Evolutionary conservation across 2,888 invertebrate species (phyloP).

Genomic region (Neoitamus cyanurus): DNA sequence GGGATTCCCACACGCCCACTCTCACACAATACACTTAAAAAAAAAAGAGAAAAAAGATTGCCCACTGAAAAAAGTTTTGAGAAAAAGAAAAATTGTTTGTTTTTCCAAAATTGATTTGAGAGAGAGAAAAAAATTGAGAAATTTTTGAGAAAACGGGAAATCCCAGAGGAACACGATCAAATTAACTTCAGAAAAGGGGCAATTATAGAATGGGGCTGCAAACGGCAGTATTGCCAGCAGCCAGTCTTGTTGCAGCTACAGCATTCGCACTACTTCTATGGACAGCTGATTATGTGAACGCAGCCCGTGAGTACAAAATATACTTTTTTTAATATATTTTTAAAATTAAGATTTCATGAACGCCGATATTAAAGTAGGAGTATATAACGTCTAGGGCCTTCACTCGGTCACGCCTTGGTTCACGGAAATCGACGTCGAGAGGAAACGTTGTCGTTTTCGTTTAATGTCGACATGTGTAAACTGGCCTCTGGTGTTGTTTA

Average conservation of each 20-base stretch:
- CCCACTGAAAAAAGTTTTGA: neutral
- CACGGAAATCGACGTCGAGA: neutral
- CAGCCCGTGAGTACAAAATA: constrained; percentile 65
- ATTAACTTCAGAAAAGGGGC: constrained; percentile 8
- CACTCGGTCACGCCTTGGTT: too few relatives aligned
- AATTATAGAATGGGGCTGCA: constrained; percentile 64
- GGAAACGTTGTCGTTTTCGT: neutral
- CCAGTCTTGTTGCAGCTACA: constrained; percentile 63
- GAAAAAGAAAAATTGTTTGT: neutral
- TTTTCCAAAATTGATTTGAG: neutral
- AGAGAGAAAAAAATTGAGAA: neutral
- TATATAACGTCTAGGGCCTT: too few relatives aligned
- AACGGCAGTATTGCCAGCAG: constrained; percentile 63
- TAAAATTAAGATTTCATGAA: neutral
- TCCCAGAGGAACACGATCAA: neutral
- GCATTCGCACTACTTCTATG: constrained; percentile 62
- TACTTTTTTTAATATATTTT: neutral
- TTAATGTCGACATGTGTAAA: neutral
- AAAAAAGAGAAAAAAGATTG: neutral
- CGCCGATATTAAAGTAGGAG: too few relatives aligned
- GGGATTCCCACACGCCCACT: neutral
- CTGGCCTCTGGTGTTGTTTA: neutral
- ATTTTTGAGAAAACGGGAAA: neutral
- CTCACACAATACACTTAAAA: neutral
- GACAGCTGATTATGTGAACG: constrained; percentile 62